Base-by-base conservation (phyloP, 2,113 vertebrate species). In the Triplophysa rosa region DNA sequence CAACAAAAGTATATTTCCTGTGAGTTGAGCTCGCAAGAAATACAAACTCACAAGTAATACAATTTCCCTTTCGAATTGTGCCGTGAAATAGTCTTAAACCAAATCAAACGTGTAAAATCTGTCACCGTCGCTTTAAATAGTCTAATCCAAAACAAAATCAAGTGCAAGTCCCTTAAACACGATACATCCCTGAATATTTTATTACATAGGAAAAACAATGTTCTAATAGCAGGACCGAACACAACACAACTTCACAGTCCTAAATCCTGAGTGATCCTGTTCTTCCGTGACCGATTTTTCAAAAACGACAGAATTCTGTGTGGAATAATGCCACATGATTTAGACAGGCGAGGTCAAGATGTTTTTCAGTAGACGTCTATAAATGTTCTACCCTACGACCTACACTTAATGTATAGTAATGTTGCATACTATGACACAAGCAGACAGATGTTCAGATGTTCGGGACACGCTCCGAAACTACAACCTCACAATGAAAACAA, bases 81-180 rank as follows among this genome's bases (percentile, higher is more conserved):
- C 21, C 8, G 13, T 33, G 40, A 4, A 16, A 42, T 17, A 8
- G 9, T 72, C 13, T 72, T 23, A 23, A 56, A 12, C 68, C 24
- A 56, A 70, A 70, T 52, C 24, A 19, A 70, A 68, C 26, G 29
- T 72, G 40, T 21, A 59, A 58, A 58, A 21, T 58, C 19, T 58
- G n/a, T 58, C 7, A 1, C 19, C 19, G 8, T 58, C 54, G n/a
- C 17, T 58, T n/a, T 58, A 3, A 58, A 58, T 3, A 5, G 3
- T 37, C 33, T 3, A 29, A 29, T 29, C 26, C 33, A 9, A 58
- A 17, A 58, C 54, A 0, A 37, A 37, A 58, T 58, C 54, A 19
- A 56, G 17, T 69, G 47, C 2, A 52, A 2, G 10, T 59, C 29
- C 54, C 33, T 72, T 72, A 24, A 58, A 42, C 24, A 72, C 21